Evolutionary conservation across 2,113 vertebrate species (phyloP).

Genomic region (Podilymbus podiceps): DNA sequence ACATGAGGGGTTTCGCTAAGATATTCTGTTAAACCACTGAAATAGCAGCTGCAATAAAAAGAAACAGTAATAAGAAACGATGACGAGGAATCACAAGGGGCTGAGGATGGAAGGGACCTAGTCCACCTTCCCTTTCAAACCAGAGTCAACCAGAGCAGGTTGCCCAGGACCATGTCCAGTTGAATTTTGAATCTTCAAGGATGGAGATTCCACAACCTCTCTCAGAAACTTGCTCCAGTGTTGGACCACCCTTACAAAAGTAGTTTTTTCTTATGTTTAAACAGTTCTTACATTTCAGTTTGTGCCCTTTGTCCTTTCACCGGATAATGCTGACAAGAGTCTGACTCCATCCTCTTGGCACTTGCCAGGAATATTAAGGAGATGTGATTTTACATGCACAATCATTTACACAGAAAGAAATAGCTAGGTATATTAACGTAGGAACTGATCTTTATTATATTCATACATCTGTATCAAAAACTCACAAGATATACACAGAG

Average conservation of each 20-base stretch:
- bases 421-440: neutral
- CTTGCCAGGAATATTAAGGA: neutral
- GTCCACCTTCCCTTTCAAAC: neutral
- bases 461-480: neutral
- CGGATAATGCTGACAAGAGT: neutral
- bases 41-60: neutral
- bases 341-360: neutral
- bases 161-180: neutral
- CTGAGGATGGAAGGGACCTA: neutral
- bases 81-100: rapidly evolving
- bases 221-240: neutral
- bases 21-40: neutral
- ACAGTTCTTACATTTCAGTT: neutral
- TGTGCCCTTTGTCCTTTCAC: neutral
- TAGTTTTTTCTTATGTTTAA: neutral
- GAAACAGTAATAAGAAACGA: neutral
- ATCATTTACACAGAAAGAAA: neutral
- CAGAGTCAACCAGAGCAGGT: neutral
- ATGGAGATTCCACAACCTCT: neutral
- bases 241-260: neutral
- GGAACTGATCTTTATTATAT: neutral
- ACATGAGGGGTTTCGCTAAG: neutral
- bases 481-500: neutral
- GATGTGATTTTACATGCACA: neutral
- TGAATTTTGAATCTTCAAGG: neutral